Evolutionary conservation across 2,797 vertebrate genomes (phyloP).

Genomic region (Calcarius lapponicus): DNA sequence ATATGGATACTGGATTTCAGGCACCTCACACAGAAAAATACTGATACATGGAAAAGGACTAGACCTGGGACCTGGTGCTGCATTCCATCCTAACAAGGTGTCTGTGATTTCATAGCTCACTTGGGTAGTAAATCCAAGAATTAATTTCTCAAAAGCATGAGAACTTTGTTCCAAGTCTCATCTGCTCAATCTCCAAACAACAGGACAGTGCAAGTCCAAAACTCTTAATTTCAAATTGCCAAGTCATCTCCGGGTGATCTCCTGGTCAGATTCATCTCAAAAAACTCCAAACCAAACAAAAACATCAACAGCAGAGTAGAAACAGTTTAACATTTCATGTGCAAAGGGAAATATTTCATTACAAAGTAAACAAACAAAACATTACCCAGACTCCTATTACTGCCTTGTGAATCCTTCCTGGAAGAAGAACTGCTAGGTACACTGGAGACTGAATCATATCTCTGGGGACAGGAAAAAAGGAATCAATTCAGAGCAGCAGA

Average conservation of each 20-base stretch:
- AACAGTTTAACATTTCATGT: background rate
- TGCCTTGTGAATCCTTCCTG: conserved; percentile 86
- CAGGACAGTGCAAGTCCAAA: background rate
- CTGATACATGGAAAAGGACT: background rate
- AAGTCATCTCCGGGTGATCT: background rate
- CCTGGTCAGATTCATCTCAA: background rate
- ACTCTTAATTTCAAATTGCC: background rate
- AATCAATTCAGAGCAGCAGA: background rate
- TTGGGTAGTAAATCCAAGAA: background rate
- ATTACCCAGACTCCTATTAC: conserved; percentile 91
- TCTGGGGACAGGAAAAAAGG: conserved; percentile 69
- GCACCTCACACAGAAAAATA: background rate
- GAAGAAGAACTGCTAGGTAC: conserved; percentile 88
- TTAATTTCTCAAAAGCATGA: background rate
- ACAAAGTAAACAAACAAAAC: conserved; percentile 46
- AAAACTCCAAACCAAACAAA: background rate
- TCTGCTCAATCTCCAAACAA: background rate
- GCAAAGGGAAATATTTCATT: background rate
- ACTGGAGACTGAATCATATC: conserved; percentile 88
- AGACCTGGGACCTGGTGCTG: background rate
- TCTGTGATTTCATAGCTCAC: background rate
- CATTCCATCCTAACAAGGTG: background rate
- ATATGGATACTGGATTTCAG: background rate
- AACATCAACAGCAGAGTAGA: background rate
- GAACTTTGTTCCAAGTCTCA: background rate